A percentile compares a stretch with the other conserved stretches of the same genome.
These are phyloP conservation scores for Drosophila nigricruria DNA, from an alignment of 2,888 invertebrate species.

Conservation along the genomic window DNA sequence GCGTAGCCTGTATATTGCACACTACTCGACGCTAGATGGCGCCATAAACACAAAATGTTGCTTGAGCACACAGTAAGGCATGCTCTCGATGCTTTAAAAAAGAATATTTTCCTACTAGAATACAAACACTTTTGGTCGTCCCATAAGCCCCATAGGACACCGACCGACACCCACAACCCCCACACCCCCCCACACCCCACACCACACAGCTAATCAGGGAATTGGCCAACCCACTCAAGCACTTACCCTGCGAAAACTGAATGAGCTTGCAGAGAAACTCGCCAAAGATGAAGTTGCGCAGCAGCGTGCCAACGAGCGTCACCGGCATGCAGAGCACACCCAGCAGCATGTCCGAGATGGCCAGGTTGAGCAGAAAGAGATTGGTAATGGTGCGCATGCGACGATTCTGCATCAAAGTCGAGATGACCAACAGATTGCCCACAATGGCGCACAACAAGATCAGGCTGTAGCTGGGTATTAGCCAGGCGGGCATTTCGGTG, in stretches of 20 bases:
- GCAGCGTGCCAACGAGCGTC: constrained; percentile 89
- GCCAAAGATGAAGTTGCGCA: constrained; percentile 90
- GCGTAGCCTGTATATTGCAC: background rate
- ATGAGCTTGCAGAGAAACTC: constrained; percentile 90
- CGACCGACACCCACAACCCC: background rate
- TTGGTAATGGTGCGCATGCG: constrained; percentile 93
- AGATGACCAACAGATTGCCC: constrained; percentile 93
- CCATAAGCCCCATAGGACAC: background rate
- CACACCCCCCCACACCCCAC: background rate
- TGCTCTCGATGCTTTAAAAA: too few relatives aligned
- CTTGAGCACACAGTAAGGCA: too few relatives aligned
- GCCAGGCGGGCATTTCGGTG: constrained; percentile 64
- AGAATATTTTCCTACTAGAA: too few relatives aligned
- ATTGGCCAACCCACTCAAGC: background rate
- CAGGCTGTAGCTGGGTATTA: constrained; percentile 88
- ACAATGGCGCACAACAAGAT: constrained; percentile 92
- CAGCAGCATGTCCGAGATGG: constrained; percentile 89
- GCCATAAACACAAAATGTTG: background rate
- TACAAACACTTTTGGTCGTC: too few relatives aligned
- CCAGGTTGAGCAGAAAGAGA: constrained; percentile 91
- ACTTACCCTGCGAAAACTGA: constrained; percentile 90
- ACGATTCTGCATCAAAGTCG: constrained; percentile 89
- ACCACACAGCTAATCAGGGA: background rate
- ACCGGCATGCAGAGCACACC: constrained; percentile 92
- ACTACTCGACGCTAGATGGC: background rate